These are phyloP conservation scores for Aphidius colemani DNA, from an alignment of 2,888 invertebrate genomes.

Conservation along the genomic window DNA sequence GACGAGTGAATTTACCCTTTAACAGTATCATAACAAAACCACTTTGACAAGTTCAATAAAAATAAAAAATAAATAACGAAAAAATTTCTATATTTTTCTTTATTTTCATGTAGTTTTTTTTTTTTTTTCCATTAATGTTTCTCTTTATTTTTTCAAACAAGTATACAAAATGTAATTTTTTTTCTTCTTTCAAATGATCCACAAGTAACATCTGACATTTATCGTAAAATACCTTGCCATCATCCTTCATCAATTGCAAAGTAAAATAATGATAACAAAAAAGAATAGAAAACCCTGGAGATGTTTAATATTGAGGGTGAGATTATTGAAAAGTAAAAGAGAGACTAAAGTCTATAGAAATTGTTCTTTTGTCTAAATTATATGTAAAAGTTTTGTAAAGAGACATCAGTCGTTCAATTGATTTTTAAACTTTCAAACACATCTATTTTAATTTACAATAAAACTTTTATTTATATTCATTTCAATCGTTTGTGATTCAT, in stretches of 20 bases:
- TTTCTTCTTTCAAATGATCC: too few species aligned
- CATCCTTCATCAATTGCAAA: not conserved
- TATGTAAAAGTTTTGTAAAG: not conserved
- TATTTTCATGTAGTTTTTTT: not conserved
- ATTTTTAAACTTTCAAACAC: not conserved
- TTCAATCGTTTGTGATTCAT: too few species aligned
- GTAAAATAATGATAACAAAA: not conserved
- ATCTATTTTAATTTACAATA: not conserved
- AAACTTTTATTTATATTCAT: too few species aligned
- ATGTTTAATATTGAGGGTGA: not conserved
- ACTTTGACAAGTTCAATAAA: slow-evolving; percentile 4
- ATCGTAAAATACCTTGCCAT: not conserved
- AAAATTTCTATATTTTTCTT: not conserved
- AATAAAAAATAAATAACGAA: not conserved
- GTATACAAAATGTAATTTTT: too few species aligned
- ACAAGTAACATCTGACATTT: not conserved
- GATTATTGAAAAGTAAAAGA: not conserved
- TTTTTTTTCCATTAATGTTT: too few species aligned
- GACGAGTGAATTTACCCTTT: slow-evolving; percentile 12
- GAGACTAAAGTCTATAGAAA: not conserved
- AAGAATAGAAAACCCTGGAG: not conserved
- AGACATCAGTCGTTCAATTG: not conserved
- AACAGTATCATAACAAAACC: not conserved
- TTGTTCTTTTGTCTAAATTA: not conserved
- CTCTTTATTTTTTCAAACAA: too few species aligned